A percentile compares a stretch with the other conserved stretches of the same genome.
phyloP scores from a whole-genome alignment of 1,140 invertebrate genomes.

The Dysdera silvatica region DNA sequence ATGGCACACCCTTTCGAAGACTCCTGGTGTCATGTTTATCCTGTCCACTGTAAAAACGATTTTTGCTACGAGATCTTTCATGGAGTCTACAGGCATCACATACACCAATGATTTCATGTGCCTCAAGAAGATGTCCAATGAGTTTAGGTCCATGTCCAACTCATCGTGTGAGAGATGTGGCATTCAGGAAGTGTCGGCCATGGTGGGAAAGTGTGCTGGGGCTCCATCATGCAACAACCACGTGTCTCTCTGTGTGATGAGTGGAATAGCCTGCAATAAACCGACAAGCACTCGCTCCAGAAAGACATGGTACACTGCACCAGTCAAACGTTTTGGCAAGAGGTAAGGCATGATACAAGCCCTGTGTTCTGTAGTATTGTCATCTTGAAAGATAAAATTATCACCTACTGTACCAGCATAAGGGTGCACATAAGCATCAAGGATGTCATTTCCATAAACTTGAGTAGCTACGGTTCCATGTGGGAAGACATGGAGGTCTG shows the following conservation, averaged over 20 bases:
- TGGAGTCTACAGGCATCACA: not conserved
- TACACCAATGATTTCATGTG: not conserved
- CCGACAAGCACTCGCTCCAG: not conserved
- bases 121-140: not conserved
- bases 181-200: not conserved
- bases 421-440: no score
- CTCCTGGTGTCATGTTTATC: not conserved
- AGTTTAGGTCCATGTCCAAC: not conserved
- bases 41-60: not conserved
- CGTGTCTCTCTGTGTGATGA: not conserved
- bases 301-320: not conserved
- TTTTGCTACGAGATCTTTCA: not conserved
- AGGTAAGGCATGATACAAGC: no score
- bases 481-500: no score
- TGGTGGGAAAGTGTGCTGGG: not conserved
- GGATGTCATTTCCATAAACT: no score
- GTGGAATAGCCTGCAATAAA: not conserved
- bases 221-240: not conserved
- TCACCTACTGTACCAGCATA: no score
- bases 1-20: no score
- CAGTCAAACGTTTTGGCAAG: not conserved
- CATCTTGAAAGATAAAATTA: no score
- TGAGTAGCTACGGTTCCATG: no score
- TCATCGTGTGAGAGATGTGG: not conserved
- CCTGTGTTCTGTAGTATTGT: no score